Percentiles rank a stretch among this genome's conserved stretches.
Evolutionary conservation across 2,888 invertebrate genomes (phyloP).

Genomic region (Synergus laeviventris): DNA sequence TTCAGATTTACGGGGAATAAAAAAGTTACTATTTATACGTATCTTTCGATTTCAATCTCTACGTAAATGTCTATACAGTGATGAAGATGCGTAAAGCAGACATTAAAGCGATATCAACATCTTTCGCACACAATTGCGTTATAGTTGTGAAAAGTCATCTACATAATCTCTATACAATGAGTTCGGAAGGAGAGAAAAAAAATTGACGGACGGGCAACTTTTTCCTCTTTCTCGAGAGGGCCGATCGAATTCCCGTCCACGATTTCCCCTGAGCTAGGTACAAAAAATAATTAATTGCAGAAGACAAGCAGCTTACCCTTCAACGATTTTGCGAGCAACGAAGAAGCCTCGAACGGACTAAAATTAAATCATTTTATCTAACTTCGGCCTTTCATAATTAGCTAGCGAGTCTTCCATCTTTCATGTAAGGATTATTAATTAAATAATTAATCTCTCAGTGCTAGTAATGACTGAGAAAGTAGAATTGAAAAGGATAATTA

Average conservation of each 20-base stretch:
- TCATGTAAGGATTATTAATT: neutral
- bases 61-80: neutral
- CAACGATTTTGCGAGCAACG: conserved; percentile 20
- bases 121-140: conserved; percentile 48
- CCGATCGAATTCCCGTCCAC: neutral
- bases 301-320: conserved; percentile 35
- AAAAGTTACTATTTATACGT: too few species aligned
- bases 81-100: neutral
- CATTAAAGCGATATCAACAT: conserved; percentile 69
- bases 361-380: conserved; percentile 22
- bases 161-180: conserved; percentile 73
- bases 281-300: conserved; percentile 36
- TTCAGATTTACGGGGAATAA: too few species aligned
- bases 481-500: neutral
- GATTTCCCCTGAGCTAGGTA: conserved; percentile 37
- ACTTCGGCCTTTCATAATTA: conserved; percentile 14
- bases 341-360: conserved; percentile 18
- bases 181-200: conserved; percentile 44
- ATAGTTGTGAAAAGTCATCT: conserved; percentile 59
- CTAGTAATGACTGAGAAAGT: neutral
- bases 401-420: neutral
- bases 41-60: too few species aligned
- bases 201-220: neutral
- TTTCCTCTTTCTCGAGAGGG: conserved; percentile 6
- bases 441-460: neutral